Conservation (phyloP, 2,888 invertebrate species). For the Tetramorium bicarinatum region DNA sequence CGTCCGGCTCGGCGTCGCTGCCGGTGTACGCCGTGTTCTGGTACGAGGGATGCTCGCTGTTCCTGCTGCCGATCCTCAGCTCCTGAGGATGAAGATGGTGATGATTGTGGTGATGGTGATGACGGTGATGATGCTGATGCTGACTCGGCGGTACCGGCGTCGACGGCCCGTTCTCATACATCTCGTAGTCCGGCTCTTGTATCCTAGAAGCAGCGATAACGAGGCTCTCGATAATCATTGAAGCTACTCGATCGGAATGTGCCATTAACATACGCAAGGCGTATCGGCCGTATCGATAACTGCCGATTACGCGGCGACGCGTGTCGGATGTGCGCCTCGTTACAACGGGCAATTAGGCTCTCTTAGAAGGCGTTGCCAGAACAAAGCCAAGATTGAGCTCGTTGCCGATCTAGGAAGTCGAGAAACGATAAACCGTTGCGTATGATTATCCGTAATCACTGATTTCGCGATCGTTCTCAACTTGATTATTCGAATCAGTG, state of each 20-base stretch:
- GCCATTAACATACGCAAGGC: slow-evolving; percentile 39
- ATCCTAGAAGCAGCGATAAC: slow-evolving; percentile 77
- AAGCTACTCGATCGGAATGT: slow-evolving; percentile 35
- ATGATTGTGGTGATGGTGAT: slow-evolving; percentile 79
- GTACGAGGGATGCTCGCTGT: slow-evolving; percentile 88
- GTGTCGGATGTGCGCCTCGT: slow-evolving; percentile 31
- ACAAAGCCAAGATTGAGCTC: background rate
- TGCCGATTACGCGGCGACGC: slow-evolving; percentile 41
- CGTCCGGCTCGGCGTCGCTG: slow-evolving; percentile 87
- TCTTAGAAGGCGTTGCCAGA: slow-evolving; percentile 25
- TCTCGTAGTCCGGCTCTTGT: slow-evolving; percentile 85
- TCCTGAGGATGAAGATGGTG: slow-evolving; percentile 77
- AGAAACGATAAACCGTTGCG: slow-evolving; percentile 13
- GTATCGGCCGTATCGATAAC: slow-evolving; percentile 46
- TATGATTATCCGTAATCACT: background rate
- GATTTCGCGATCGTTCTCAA: background rate
- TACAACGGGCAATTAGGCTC: slow-evolving; percentile 17
- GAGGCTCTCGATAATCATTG: slow-evolving; percentile 33
- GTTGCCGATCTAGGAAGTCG: slow-evolving; percentile 28
- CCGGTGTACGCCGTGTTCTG: slow-evolving; percentile 91
- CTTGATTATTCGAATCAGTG: background rate
- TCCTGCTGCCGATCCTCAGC: slow-evolving; percentile 75
- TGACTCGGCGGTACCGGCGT: slow-evolving; percentile 80
- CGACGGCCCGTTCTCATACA: slow-evolving; percentile 85
- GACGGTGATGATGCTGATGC: slow-evolving; percentile 77